These are phyloP conservation scores for Aporophyla lueneburgensis DNA, from an alignment of 2,888 invertebrate species.

Conservation along the genomic window DNA sequence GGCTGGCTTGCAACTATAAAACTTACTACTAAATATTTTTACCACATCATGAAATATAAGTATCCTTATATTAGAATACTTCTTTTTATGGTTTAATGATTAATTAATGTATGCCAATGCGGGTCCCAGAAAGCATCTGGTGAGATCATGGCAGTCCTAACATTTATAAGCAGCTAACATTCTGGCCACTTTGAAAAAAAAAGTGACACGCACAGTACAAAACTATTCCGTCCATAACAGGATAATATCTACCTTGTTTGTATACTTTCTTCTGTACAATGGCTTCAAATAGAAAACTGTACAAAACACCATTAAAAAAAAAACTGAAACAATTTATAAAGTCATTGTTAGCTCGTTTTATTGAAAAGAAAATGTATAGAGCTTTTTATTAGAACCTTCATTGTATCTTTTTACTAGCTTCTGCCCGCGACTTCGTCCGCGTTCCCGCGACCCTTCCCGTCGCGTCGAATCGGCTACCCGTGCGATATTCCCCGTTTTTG, in stretches of 20 bases:
- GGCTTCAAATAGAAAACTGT: background rate
- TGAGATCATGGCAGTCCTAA: background rate
- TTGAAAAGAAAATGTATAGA: background rate
- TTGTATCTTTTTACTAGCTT: slow-evolving; percentile 8
- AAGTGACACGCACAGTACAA: background rate
- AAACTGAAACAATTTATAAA: background rate
- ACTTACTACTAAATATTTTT: background rate
- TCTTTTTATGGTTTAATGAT: background rate
- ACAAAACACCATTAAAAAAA: too few species aligned
- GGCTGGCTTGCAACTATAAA: background rate
- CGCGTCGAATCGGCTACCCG: too few species aligned
- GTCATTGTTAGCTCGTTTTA: background rate
- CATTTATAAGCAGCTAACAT: too few species aligned
- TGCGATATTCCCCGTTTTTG: too few species aligned
- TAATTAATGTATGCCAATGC: background rate
- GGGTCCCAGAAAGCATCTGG: background rate
- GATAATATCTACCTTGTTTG: background rate
- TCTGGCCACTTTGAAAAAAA: background rate
- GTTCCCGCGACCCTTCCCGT: too few species aligned
- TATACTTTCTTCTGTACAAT: background rate
- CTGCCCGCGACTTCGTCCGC: too few species aligned
- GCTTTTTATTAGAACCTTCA: background rate
- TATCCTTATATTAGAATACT: too few species aligned
- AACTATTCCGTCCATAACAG: background rate
- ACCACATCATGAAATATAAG: background rate